Percentiles rank a stretch among this genome's conserved stretches.
phyloP scores from a whole-genome alignment of 2,888 invertebrate genomes.

The Glyphotaelius pellucidus region DNA sequence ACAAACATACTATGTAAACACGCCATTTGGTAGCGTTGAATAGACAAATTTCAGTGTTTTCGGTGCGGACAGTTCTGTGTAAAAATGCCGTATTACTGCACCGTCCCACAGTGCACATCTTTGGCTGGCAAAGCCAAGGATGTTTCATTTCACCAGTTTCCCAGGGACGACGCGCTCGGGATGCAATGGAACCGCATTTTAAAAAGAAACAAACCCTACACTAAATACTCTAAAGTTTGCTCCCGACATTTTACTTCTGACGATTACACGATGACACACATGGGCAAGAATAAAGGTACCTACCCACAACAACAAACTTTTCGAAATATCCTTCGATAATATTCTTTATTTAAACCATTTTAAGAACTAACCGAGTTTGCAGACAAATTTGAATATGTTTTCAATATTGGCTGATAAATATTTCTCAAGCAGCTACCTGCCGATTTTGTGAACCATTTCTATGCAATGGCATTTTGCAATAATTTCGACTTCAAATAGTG shows the following conservation, averaged over 20 bases:
- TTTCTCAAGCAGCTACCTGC: background rate
- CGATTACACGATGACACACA: constrained; percentile 75
- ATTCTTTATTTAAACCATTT: background rate
- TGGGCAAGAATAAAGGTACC: constrained; percentile 75
- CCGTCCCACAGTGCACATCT: constrained; percentile 76
- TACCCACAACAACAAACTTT: constrained; percentile 23
- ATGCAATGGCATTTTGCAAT: background rate
- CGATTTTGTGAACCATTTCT: background rate
- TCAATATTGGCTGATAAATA: background rate
- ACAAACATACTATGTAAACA: constrained; percentile 30
- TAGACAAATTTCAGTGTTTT: constrained; percentile 12
- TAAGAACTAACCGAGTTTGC: background rate
- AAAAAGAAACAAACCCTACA: constrained; percentile 76
- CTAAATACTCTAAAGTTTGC: constrained; percentile 77
- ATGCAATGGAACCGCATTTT: constrained; percentile 75
- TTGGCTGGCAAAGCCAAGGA: constrained; percentile 77
- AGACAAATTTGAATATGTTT: background rate
- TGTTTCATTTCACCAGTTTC: constrained; percentile 76
- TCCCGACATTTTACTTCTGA: constrained; percentile 75
- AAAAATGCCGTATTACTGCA: constrained; percentile 76
- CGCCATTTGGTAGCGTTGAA: background rate
- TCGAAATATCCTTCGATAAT: background rate
- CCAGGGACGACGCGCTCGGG: constrained; percentile 74
- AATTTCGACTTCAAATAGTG: background rate
- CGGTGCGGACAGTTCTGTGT: background rate